Evolutionary conservation across 2,888 invertebrate genomes (phyloP).

Genomic region (Agrochola circellaris): DNA sequence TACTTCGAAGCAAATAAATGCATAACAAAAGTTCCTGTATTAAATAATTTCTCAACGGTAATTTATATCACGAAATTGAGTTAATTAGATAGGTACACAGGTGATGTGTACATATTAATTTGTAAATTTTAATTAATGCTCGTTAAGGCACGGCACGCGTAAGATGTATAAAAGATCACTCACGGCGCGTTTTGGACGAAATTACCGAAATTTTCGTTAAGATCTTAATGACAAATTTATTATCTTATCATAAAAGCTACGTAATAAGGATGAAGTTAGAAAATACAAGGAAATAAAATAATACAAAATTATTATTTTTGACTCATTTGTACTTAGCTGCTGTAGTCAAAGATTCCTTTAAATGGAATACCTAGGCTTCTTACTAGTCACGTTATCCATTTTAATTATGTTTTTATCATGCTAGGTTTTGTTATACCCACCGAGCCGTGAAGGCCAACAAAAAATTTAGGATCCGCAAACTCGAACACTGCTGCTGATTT

Average conservation of each 20-base stretch:
- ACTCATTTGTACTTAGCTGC: background rate
- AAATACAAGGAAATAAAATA: background rate
- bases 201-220: slow-evolving; percentile 41
- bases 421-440: slow-evolving; percentile 21
- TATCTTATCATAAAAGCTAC: background rate
- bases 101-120: slow-evolving; percentile 65
- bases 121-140: slow-evolving; percentile 65
- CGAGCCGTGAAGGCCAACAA: slow-evolving; percentile 21
- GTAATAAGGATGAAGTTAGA: background rate
- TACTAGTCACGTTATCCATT: slow-evolving; percentile 8
- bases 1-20: slow-evolving; percentile 30
- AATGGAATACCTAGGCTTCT: background rate
- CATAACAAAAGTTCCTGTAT: slow-evolving; percentile 36
- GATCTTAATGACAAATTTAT: slow-evolving; percentile 33
- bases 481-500: slow-evolving; percentile 24
- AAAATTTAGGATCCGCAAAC: slow-evolving; percentile 29
- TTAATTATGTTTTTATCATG: slow-evolving; percentile 48
- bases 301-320: too few relatives aligned
- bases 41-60: slow-evolving; percentile 42
- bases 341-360: background rate
- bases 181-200: slow-evolving; percentile 36
- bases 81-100: slow-evolving; percentile 66
- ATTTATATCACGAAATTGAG: slow-evolving; percentile 61
- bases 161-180: slow-evolving; percentile 62
- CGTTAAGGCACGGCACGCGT: slow-evolving; percentile 46